A percentile compares a stretch with the other conserved stretches of the same genome.
These are phyloP conservation scores for Leptobrachium ailaonicum DNA, from an alignment of 2,113 vertebrate species.

Conservation along the genomic window DNA sequence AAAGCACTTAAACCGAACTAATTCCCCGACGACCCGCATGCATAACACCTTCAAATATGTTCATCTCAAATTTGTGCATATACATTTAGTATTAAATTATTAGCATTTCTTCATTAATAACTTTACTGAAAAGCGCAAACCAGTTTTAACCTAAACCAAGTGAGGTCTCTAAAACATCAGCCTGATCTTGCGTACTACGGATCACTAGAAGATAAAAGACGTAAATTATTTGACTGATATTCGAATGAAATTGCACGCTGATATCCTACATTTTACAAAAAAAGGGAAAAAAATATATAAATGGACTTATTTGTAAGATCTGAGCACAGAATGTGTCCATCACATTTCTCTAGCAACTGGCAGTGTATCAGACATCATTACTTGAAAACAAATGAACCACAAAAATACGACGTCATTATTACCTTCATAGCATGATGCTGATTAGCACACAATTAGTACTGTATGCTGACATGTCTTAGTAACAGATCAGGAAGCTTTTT, in stretches of 20 bases:
- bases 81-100: background rate
- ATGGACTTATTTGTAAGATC: background rate
- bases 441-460: background rate
- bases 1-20: conserved; percentile 12
- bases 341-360: conserved; percentile 5
- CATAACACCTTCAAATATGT: conserved; percentile 37
- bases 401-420: background rate
- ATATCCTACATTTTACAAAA: conserved; percentile 29
- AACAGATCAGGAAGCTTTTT: background rate
- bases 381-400: conserved; percentile 11
- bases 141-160: background rate
- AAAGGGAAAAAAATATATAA: background rate
- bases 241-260: conserved; percentile 24
- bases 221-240: conserved; percentile 5
- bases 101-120: background rate
- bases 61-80: conserved; percentile 3
- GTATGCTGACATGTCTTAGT: background rate
- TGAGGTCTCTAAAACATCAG: background rate
- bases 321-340: background rate
- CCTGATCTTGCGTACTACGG: background rate
- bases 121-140: background rate
- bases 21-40: conserved; percentile 46
- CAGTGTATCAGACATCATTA: conserved; percentile 8
- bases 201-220: background rate
- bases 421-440: background rate